These are phyloP conservation scores for Pelodiscus sinensis DNA, from an alignment of 2,113 vertebrate genomes.

Conservation along the genomic window DNA sequence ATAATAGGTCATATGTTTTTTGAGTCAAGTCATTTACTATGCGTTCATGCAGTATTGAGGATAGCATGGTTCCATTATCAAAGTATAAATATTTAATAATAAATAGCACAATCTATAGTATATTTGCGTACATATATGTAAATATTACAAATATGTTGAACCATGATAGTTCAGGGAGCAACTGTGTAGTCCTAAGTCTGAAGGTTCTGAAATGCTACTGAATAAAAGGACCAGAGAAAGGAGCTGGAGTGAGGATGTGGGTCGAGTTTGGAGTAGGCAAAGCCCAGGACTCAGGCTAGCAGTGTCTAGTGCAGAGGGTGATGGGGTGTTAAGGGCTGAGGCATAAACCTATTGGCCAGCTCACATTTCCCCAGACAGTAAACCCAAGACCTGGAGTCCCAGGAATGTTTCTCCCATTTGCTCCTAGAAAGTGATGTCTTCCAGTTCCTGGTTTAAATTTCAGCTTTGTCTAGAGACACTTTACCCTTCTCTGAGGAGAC, in stretches of 20 bases:
- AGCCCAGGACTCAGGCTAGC: background rate
- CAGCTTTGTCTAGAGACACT: too few species aligned
- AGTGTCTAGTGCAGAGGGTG: background rate
- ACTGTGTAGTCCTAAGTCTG: background rate
- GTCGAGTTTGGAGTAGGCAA: background rate
- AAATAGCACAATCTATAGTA: background rate
- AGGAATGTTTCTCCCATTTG: too few species aligned
- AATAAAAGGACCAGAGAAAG: background rate
- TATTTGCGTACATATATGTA: background rate
- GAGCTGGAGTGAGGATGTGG: background rate
- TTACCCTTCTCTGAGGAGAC: too few species aligned
- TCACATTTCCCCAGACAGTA: background rate
- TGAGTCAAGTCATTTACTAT: background rate
- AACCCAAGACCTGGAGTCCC: background rate
- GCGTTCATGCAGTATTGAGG: background rate
- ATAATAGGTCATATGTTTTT: background rate
- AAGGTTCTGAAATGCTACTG: background rate
- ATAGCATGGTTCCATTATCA: background rate
- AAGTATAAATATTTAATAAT: background rate
- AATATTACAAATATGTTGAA: background rate
- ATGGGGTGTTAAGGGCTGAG: background rate
- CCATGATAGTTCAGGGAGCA: background rate
- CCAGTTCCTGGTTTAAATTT: too few species aligned
- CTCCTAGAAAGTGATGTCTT: too few species aligned
- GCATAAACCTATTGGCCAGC: background rate